These are phyloP conservation scores for Megatriorchis doriae DNA, from an alignment of 2,113 vertebrate genomes.

Conservation along the genomic window DNA sequence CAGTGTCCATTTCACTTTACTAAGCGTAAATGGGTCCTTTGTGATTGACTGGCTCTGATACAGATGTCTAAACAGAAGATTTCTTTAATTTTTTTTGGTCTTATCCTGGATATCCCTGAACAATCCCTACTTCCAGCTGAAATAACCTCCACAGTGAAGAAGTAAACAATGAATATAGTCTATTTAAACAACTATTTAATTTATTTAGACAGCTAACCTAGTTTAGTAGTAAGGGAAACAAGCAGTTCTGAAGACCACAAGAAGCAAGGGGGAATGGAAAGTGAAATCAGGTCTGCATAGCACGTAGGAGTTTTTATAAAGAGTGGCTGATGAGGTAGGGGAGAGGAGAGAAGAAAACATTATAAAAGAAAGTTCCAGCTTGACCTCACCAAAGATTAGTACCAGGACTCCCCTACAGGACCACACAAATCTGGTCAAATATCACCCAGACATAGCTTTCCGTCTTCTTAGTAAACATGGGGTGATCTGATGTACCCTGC, in stretches of 20 bases:
- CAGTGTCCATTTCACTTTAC: not conserved
- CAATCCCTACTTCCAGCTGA: not conserved
- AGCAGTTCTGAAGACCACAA: not conserved
- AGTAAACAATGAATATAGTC: not conserved
- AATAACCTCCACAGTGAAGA: not conserved
- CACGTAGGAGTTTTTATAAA: not conserved
- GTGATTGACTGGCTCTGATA: not conserved
- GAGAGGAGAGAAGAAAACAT: not conserved
- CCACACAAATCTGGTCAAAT: not conserved
- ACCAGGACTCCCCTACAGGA: not conserved
- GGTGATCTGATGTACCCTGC: not conserved
- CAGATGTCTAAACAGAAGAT: not conserved
- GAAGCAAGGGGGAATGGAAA: not conserved
- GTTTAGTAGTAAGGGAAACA: not conserved
- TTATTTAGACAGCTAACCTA: not conserved
- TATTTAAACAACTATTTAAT: not conserved
- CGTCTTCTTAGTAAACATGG: not conserved
- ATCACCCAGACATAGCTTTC: not conserved
- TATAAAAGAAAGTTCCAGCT: not conserved
- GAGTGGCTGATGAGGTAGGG: not conserved
- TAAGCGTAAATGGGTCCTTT: not conserved
- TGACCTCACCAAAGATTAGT: not conserved
- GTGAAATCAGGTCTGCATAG: not conserved
- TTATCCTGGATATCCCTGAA: not conserved
- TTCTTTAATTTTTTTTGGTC: not conserved